These are phyloP conservation scores for Cydia splendana DNA, from an alignment of 1,140 invertebrate species.

Conservation along the genomic window DNA sequence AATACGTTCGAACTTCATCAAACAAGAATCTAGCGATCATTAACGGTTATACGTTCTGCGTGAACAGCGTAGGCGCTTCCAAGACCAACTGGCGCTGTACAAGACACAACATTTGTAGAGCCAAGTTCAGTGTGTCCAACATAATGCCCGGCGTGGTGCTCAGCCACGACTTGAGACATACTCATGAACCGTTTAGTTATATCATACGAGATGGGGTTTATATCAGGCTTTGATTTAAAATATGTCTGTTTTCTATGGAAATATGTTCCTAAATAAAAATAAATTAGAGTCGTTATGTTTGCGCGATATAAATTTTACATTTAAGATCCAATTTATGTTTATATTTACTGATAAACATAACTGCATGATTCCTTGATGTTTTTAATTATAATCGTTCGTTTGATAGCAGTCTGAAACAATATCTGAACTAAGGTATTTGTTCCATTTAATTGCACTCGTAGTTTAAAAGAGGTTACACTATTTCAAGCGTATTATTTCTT, in stretches of 20 bases:
- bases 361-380: too few species aligned
- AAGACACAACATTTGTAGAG: neutral
- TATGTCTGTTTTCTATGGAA: too few species aligned
- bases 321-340: too few species aligned
- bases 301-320: too few species aligned
- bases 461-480: neutral
- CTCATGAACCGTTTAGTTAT: neutral
- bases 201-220: neutral
- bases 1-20: neutral
- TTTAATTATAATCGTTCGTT: too few species aligned
- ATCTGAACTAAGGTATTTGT: too few species aligned
- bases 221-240: neutral
- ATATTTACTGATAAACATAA: too few species aligned
- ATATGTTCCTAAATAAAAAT: too few species aligned
- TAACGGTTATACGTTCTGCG: neutral
- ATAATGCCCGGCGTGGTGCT: neutral
- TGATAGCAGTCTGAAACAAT: too few species aligned
- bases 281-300: too few species aligned
- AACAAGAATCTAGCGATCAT: neutral
- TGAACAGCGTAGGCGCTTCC: neutral
- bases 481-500: neutral
- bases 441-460: neutral
- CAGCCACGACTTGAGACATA: neutral
- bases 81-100: neutral
- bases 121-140: neutral